A percentile compares a stretch with the other conserved stretches of the same genome.
Conservation (phyloP, 1,140 invertebrate genomes). For the Bombus breviceps region DNA sequence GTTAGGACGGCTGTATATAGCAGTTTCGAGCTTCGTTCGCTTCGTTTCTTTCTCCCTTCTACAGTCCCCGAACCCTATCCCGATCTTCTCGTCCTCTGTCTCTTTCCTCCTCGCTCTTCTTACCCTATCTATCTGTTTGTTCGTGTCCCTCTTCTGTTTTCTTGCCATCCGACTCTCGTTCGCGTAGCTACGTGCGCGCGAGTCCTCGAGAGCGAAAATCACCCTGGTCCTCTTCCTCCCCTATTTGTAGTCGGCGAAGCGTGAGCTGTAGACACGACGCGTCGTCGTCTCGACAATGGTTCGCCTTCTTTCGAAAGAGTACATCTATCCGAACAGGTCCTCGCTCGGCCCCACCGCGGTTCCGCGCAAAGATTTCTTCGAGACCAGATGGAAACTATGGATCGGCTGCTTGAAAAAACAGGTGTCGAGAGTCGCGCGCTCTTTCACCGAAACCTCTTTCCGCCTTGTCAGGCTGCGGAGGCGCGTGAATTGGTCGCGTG, state of each 20-base stretch:
- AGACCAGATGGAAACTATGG: background rate
- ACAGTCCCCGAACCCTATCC: background rate
- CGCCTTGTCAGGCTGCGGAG: too few species aligned
- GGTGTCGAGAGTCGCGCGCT: slow-evolving; percentile 41
- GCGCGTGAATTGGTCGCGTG: background rate
- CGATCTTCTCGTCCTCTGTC: background rate
- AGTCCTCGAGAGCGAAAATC: background rate
- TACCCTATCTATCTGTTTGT: slow-evolving; percentile 7
- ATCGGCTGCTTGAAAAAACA: slow-evolving; percentile 35
- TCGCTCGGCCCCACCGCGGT: background rate
- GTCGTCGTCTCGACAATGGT: slow-evolving; percentile 57
- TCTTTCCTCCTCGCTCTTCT: background rate
- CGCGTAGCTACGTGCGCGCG: background rate
- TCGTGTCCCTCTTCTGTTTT: slow-evolving; percentile 29
- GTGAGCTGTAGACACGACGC: slow-evolving; percentile 69
- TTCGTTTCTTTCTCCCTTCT: slow-evolving; percentile 31
- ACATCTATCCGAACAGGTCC: slow-evolving; percentile 54
- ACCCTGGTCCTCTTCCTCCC: background rate
- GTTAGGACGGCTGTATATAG: slow-evolving; percentile 70
- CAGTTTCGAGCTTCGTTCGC: slow-evolving; percentile 58
- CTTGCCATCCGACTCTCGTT: slow-evolving; percentile 11
- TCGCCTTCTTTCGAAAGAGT: slow-evolving; percentile 25
- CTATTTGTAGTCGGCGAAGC: slow-evolving; percentile 63
- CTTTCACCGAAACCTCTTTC: slow-evolving; percentile 12
- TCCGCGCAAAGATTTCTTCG: background rate